Evolutionary conservation across 2,113 vertebrate genomes (phyloP).

Genomic region (Nycticebus coucang): DNA sequence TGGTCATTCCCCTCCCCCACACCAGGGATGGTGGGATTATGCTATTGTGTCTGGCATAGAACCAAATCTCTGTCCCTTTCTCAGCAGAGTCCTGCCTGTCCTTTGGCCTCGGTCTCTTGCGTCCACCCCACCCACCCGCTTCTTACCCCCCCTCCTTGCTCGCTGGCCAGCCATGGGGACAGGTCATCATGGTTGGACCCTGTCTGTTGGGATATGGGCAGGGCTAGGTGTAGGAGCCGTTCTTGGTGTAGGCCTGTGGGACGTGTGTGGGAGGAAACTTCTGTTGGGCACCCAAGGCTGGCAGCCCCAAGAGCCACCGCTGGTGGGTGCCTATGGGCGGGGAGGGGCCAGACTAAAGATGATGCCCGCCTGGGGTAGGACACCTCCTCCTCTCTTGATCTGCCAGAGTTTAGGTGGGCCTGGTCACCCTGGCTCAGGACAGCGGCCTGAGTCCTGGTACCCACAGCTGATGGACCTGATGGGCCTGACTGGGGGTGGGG

Average conservation of each 20-base stretch:
- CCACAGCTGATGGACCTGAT: fast-evolving
- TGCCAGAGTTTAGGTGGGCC: background rate
- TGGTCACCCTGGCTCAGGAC: background rate
- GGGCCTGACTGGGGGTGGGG: background rate
- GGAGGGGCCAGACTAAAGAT: background rate
- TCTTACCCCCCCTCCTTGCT: background rate
- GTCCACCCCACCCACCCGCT: background rate
- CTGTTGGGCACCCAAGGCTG: background rate
- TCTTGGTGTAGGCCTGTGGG: too few species aligned
- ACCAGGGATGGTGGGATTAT: fast-evolving
- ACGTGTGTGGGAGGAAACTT: background rate
- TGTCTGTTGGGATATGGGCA: background rate
- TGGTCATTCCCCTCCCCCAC: fast-evolving
- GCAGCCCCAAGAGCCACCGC: background rate
- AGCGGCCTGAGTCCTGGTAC: background rate
- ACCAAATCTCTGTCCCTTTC: background rate
- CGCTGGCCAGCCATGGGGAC: background rate
- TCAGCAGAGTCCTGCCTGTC: fast-evolving
- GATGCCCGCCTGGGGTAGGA: fast-evolving
- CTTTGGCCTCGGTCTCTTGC: background rate
- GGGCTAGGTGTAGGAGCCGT: background rate
- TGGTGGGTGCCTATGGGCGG: background rate
- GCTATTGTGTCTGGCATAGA: background rate
- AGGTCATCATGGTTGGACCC: background rate
- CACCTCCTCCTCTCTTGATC: background rate